Evolutionary conservation across 1,140 invertebrate species (phyloP).

Genomic region (Trichonephila clavipes): DNA sequence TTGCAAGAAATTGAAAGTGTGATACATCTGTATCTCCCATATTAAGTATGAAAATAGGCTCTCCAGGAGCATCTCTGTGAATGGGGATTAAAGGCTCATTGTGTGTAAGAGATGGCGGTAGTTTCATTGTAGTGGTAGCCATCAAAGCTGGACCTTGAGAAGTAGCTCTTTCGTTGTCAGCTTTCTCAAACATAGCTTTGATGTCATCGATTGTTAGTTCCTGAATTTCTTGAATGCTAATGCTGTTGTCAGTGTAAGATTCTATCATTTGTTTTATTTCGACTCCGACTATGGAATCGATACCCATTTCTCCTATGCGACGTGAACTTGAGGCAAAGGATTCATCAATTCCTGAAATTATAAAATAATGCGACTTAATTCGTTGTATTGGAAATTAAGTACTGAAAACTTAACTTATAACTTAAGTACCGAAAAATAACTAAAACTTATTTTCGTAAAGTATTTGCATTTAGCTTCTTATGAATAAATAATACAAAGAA

Average conservation of each 20-base stretch:
- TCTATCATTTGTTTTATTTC: slow-evolving; percentile 98
- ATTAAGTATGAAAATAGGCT: slow-evolving; percentile 17
- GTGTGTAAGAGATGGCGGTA: not conserved
- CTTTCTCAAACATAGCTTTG: slow-evolving; percentile 78
- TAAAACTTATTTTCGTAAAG: no score
- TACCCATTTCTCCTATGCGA: slow-evolving; percentile 93
- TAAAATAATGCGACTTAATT: not conserved
- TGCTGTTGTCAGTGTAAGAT: slow-evolving; percentile 91
- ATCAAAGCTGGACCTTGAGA: not conserved
- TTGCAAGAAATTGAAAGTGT: not conserved
- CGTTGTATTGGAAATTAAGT: no score
- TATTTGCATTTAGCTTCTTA: no score
- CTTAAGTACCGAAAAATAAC: no score
- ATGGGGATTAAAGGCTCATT: not conserved
- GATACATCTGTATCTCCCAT: slow-evolving; percentile 22
- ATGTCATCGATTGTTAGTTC: slow-evolving; percentile 88
- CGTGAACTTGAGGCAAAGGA: not conserved
- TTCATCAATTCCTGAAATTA: slow-evolving; percentile 19
- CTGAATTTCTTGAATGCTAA: slow-evolving; percentile 94
- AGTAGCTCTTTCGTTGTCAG: not conserved
- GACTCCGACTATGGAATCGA: slow-evolving; percentile 98
- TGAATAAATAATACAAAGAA: no score
- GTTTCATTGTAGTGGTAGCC: not conserved
- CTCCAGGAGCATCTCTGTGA: not conserved
- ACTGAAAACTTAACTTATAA: no score